A percentile compares a stretch with the other conserved stretches of the same genome.
Evolutionary conservation across 2,888 invertebrate species (phyloP).

Genomic region (Drosophila greeni): DNA sequence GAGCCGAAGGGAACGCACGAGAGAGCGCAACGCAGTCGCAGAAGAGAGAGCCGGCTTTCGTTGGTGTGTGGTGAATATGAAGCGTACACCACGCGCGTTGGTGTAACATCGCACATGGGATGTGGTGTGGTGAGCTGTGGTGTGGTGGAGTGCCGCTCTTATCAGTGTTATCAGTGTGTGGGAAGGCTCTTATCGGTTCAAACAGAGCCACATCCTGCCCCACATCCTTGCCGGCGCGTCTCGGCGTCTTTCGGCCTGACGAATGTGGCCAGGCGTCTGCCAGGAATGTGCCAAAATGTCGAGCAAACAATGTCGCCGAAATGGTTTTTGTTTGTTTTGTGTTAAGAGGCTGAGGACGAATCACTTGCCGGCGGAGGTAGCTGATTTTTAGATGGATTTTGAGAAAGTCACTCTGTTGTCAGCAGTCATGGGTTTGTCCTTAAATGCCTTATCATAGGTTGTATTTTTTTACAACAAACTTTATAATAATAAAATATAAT

Average conservation of each 20-base stretch:
- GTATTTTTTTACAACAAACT: too few species aligned
- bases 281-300: conserved; percentile 39
- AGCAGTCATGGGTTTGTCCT: too few species aligned
- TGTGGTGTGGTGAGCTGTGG: conserved; percentile 4
- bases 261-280: conserved; percentile 42
- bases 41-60: conserved; percentile 56
- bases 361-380: conserved; percentile 1
- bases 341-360: neutral
- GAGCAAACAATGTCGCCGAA: conserved; percentile 18
- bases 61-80: conserved; percentile 64
- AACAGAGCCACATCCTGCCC: neutral
- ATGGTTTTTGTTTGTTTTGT: conserved; percentile 27
- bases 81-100: conserved; percentile 44
- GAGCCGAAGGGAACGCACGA: conserved; percentile 34
- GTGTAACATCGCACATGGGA: conserved; percentile 49
- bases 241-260: conserved; percentile 19
- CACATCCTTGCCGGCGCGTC: conserved; percentile 16
- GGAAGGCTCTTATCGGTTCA: conserved; percentile 27
- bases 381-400: conserved; percentile 3
- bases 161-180: conserved; percentile 57
- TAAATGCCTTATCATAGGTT: neutral
- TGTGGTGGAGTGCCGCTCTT: conserved; percentile 34
- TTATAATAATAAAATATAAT: too few species aligned
- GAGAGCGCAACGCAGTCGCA: conserved; percentile 53
- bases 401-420: conserved; percentile 12